A percentile compares a stretch with the other conserved stretches of the same genome.
These are phyloP conservation scores for Grapholita molesta DNA, from an alignment of 1,140 invertebrate genomes.

Conservation along the genomic window DNA sequence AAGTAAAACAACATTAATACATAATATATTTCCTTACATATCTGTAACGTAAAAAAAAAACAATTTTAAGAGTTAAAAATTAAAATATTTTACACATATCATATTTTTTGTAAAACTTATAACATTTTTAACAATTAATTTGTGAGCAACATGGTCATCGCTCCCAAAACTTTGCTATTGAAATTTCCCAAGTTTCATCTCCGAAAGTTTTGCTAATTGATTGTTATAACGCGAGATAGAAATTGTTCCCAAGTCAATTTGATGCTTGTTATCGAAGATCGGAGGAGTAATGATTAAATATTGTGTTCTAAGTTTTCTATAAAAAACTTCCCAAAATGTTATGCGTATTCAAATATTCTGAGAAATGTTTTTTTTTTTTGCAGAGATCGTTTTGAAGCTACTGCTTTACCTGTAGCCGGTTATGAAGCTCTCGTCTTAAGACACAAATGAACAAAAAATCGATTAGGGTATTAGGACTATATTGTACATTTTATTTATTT, in stretches of 20 bases:
- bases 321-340: too few species aligned
- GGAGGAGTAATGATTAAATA: background rate
- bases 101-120: too few species aligned
- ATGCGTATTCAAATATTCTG: too few species aligned
- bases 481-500: background rate
- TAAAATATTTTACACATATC: too few species aligned
- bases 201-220: background rate
- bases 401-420: conserved; percentile 43
- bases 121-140: too few species aligned
- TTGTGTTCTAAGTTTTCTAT: too few species aligned
- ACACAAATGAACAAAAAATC: conserved; percentile 19
- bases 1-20: too few species aligned
- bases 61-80: too few species aligned
- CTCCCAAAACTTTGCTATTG: background rate
- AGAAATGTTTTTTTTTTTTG: too few species aligned
- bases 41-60: too few species aligned
- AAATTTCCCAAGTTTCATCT: background rate
- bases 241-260: background rate
- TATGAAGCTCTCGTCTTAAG: conserved; percentile 56
- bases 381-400: conserved; percentile 45
- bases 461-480: background rate
- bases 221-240: conserved; percentile 5
- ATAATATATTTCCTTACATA: too few species aligned
- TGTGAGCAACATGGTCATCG: background rate
- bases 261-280: background rate